A percentile compares a stretch with the other conserved stretches of the same genome.
phyloP scores from a whole-genome alignment of 1,140 invertebrate genomes.

The Caenorhabditis briggsae region DNA sequence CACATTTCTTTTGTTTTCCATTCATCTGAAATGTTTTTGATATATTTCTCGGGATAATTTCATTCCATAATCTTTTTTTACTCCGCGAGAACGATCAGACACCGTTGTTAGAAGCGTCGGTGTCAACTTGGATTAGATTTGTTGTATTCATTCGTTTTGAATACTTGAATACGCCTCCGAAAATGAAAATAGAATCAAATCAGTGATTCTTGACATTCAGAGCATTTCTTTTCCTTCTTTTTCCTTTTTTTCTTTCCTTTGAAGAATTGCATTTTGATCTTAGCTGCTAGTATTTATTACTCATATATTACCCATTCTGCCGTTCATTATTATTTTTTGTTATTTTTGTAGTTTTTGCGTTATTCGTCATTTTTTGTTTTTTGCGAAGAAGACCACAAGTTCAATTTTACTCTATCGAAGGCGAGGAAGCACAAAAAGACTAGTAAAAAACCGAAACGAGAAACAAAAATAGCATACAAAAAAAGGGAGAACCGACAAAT shows the following conservation, averaged over 20 bases:
- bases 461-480: neutral
- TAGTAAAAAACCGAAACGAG: neutral
- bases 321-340: neutral
- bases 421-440: neutral
- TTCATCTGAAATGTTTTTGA: neutral
- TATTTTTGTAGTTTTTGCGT: neutral
- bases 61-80: constrained; percentile 17
- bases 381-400: neutral
- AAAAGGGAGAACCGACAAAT: constrained; percentile 3
- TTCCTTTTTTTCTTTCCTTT: neutral
- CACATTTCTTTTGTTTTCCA: too few relatives aligned
- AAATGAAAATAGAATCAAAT: constrained; percentile 11
- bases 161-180: too few relatives aligned
- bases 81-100: neutral
- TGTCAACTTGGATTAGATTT: constrained; percentile 28
- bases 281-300: too few relatives aligned
- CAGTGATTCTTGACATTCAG: neutral
- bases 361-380: neutral
- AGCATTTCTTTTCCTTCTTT: neutral
- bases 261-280: too few relatives aligned
- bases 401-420: neutral
- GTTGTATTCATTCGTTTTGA: neutral
- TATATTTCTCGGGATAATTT: neutral
- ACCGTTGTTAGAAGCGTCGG: neutral
- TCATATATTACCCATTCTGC: too few relatives aligned